Evolutionary conservation across 1,140 invertebrate species (phyloP), one percentile per base, ranked within the genome.

Genomic region (Ceratina australensis): DNA sequence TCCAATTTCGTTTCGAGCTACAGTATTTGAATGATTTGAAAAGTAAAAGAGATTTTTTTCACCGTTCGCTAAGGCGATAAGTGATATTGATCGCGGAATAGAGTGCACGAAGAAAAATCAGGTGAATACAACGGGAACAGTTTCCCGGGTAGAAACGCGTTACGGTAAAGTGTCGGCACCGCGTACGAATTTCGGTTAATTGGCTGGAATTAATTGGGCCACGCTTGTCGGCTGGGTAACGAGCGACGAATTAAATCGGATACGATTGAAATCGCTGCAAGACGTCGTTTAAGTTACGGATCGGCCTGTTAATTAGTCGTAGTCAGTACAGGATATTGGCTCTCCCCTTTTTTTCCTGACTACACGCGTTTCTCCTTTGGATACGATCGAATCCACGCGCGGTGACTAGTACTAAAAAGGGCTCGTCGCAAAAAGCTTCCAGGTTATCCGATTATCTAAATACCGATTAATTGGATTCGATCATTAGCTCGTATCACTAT

Each of bases 151-250:
- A 8, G 16, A n/a, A 63, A 63, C 28, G 61, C 63, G 28, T 3
- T 10, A 20, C 16, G 18, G 8, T n/a, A n/a, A n/a, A 20, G n/a
- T 20, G 20, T n/a, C 10, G 8, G 54, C 8, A 20, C 18, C 33
- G 54, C 52, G n/a, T 50, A 54, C 20, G 49, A 73, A 63, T 63
- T 64, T 73, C 71, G 71, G 47, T 73, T 73, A 73, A 73, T 73
- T 64, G 60, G 20, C 15, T 22, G 60, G 49, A 42, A 73, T 63
- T 61, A 61, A 72, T 61, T 64, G 71, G 26, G 71, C 49, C n/a
- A 24, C 15, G n/a, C 47, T 26, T 10, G 67, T 47, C 28, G 28
- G 7, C 13, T 7, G 33, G 24, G 49, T 73, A 73, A 73, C 72
- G 60, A 73, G 50, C 20, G 60, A n/a, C n/a, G 57, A 63, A 73